A percentile compares a stretch with the other conserved stretches of the same genome.
These are phyloP conservation scores for Hemicentrotus pulcherrimus DNA, from an alignment of 35 echinoderm and acorn worm genomes.

Conservation along the genomic window DNA sequence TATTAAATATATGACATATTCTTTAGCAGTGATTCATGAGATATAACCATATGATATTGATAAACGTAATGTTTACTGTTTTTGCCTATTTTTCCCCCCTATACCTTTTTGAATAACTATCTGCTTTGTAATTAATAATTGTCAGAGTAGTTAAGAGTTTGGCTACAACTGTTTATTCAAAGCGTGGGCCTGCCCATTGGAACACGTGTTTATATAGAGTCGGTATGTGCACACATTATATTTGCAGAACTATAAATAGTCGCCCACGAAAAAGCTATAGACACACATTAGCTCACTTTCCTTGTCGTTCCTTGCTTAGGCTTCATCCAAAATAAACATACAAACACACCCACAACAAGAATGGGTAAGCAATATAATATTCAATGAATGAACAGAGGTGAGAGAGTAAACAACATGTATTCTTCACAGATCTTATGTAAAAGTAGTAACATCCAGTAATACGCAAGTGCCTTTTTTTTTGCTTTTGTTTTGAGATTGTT, in stretches of 20 bases:
- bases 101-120: not conserved
- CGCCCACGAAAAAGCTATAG: not conserved
- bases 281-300: not conserved
- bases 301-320: not conserved
- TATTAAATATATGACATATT: not conserved
- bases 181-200: not conserved
- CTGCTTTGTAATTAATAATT: not conserved
- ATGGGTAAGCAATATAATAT: not conserved
- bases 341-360: not conserved
- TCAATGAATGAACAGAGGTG: not conserved
- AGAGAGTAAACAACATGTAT: not conserved
- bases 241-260: not conserved
- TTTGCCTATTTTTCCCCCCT: not conserved
- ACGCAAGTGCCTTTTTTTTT: not conserved
- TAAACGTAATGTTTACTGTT: not conserved
- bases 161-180: not conserved
- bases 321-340: not conserved
- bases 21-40: not conserved
- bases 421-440: not conserved
- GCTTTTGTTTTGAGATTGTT: not conserved
- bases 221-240: not conserved
- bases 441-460: too few relatives aligned
- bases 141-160: not conserved
- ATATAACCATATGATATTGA: not conserved
- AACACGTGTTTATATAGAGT: not conserved